These are phyloP conservation scores for Pelodiscus sinensis DNA, from an alignment of 2,113 vertebrate genomes.

Conservation along the genomic window DNA sequence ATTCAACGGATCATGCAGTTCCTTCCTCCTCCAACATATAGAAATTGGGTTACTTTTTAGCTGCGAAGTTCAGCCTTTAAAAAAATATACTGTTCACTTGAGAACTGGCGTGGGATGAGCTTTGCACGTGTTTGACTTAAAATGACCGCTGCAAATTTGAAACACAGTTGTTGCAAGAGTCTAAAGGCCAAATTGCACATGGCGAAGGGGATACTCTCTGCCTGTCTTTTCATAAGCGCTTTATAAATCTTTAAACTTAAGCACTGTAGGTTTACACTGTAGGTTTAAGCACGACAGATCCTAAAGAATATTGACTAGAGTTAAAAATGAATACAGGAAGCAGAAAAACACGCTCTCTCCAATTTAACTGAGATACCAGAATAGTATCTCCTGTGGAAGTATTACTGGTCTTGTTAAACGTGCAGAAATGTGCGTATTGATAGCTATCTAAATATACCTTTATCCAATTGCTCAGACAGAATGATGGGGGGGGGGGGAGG, in stretches of 20 bases:
- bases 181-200: not conserved
- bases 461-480: not conserved
- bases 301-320: not conserved
- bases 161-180: not conserved
- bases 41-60: not conserved
- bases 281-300: fast-evolving
- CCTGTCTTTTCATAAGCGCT: not conserved
- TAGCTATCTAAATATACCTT: not conserved
- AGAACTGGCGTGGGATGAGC: not conserved
- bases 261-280: too few relatives aligned
- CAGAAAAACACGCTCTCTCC: not conserved
- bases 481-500: not conserved
- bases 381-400: not conserved
- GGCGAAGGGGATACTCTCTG: not conserved
- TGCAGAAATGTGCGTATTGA: not conserved
- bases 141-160: not conserved
- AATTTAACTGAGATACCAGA: not conserved
- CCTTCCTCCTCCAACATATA: not conserved
- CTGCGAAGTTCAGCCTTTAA: not conserved
- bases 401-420: not conserved
- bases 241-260: not conserved
- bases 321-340: not conserved
- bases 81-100: not conserved
- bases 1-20: not conserved
- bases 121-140: not conserved